Conservation (phyloP, 2,113 vertebrate species). For the Ceuthmochares aereus region DNA sequence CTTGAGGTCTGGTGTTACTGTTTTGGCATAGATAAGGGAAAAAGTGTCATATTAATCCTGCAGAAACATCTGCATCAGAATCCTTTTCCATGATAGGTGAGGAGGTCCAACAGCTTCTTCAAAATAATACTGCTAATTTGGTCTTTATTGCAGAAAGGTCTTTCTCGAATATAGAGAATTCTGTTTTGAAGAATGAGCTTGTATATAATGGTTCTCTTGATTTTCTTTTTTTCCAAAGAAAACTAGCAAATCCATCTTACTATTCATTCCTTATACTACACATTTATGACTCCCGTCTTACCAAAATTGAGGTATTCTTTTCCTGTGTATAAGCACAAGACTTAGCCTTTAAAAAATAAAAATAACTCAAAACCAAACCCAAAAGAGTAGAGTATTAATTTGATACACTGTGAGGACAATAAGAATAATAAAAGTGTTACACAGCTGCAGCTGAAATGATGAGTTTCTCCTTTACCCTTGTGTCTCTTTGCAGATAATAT, state of each 20-base stretch:
- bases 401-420: neutral
- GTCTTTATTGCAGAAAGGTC: neutral
- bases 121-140: neutral
- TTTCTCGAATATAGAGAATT: neutral
- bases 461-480: constrained; percentile 36
- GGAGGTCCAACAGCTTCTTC: neutral
- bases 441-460: neutral
- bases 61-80: neutral
- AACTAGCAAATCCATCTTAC: neutral
- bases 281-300: neutral
- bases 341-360: neutral
- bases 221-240: neutral
- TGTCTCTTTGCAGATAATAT: constrained; percentile 23
- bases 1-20: neutral
- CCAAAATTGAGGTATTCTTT: neutral
- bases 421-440: neutral
- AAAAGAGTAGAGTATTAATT: neutral
- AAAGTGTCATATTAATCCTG: neutral
- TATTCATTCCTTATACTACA: neutral
- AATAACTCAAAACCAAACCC: neutral
- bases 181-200: neutral
- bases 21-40: neutral
- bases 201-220: neutral
- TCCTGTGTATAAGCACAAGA: neutral
- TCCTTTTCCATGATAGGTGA: neutral